Conservation (phyloP, 2,113 vertebrate genomes). For the Polypterus senegalus region DNA sequence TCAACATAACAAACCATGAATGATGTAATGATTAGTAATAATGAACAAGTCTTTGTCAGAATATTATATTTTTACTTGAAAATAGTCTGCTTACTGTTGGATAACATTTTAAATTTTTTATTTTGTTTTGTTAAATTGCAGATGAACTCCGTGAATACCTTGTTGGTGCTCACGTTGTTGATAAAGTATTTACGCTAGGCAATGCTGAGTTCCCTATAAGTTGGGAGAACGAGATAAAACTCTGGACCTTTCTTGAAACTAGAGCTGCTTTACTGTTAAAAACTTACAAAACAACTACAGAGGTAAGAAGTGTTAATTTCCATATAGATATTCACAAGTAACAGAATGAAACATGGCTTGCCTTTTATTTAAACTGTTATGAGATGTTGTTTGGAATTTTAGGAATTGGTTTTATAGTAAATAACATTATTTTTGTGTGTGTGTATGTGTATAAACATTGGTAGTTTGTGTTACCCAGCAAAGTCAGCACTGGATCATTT, state of each 20-base stretch:
- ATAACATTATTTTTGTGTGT: no score
- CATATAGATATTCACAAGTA: neutral
- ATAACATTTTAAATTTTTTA: no score
- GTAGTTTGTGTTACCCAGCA: no score
- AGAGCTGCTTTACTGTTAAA: slow-evolving; percentile 85
- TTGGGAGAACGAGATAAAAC: slow-evolving; percentile 93
- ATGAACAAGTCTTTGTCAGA: no score
- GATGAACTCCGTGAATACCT: slow-evolving; percentile 87
- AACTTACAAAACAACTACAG: slow-evolving; percentile 78
- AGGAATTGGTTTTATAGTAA: no score
- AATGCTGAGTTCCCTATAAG: slow-evolving; percentile 88
- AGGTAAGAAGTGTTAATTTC: slow-evolving; percentile 40
- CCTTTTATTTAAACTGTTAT: no score
- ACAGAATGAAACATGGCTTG: neutral
- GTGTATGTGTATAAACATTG: no score
- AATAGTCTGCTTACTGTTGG: no score
- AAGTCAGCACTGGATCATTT: no score
- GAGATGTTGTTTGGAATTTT: no score
- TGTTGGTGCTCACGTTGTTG: slow-evolving; percentile 75
- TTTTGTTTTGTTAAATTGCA: slow-evolving; percentile 31
- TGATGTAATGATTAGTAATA: no score
- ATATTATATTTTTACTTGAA: no score
- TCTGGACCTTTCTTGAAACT: slow-evolving; percentile 95
- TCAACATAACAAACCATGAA: slow-evolving; percentile 16
- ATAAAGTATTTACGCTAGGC: slow-evolving; percentile 88